These are phyloP conservation scores for Camptogramma bilineatum DNA, from an alignment of 2,888 invertebrate genomes.

Conservation along the genomic window DNA sequence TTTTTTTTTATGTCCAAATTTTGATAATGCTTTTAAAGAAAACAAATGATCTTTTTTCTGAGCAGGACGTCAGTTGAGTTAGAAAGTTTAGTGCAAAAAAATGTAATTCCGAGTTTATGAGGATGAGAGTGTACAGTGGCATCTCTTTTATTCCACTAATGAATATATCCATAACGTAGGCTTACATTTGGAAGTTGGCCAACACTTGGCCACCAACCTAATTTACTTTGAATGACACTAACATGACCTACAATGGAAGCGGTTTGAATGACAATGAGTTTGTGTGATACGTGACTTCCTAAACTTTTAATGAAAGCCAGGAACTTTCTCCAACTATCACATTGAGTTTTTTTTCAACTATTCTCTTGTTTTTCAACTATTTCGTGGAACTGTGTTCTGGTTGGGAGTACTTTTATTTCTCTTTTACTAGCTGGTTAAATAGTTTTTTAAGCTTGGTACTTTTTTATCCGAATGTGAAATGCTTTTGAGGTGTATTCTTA, in stretches of 20 bases:
- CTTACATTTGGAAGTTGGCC: constrained; percentile 48
- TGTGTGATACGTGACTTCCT: constrained; percentile 33
- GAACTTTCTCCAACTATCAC: constrained; percentile 28
- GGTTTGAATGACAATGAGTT: constrained; percentile 54
- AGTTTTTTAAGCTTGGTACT: neutral
- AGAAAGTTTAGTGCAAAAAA: too few relatives aligned
- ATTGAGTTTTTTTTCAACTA: constrained; percentile 25
- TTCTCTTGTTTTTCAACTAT: constrained; percentile 23
- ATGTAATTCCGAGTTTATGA: neutral
- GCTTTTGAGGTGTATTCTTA: neutral
- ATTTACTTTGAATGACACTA: constrained; percentile 52
- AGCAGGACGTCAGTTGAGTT: too few relatives aligned
- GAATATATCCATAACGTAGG: constrained; percentile 33
- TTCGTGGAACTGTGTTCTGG: constrained; percentile 17
- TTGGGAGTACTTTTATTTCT: constrained; percentile 8
- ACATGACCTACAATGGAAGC: constrained; percentile 47
- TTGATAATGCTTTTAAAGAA: too few relatives aligned
- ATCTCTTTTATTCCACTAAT: constrained; percentile 31
- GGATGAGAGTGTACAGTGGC: neutral
- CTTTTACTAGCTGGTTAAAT: constrained; percentile 7
- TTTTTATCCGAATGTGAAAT: neutral
- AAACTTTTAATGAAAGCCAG: constrained; percentile 33
- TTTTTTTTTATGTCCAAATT: too few relatives aligned
- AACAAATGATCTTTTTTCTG: too few relatives aligned
- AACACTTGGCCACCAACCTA: constrained; percentile 44